Base-by-base conservation (phyloP, 1,140 invertebrate genomes). In the Drosophila ohnishii region DNA sequence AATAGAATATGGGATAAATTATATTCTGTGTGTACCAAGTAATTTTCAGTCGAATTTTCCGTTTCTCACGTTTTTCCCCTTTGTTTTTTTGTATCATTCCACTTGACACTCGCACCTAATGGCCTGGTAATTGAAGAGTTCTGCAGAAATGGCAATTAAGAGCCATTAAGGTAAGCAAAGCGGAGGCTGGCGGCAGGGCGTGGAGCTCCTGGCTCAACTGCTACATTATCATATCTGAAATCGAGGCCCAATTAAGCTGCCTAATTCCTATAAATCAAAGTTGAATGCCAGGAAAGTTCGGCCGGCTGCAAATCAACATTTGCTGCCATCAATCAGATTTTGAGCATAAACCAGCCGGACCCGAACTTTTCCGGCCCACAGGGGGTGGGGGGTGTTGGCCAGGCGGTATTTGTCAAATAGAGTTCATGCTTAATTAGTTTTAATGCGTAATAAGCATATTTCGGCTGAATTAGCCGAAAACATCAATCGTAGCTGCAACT, bases 401-500 rank as follows among this genome's bases (percentile, higher is more conserved):
- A 19, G 16, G 16, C 32, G 50, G 34, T 14, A 55, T 30, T 40
- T 42, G 44, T 59, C 66, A 72, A 72, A 72, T 72, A 72, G 57
- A 81, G 62, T 72, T 79, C 81, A 84, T 85, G 80, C 77, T 85
- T 84, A 84, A 84, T 84, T 84, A 84, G 80, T 80, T 84, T 84
- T 84, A 84, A 84, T 84, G 80, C 77, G 81, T 77, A 84, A 84
- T 84, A 84, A 80, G 80, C 80, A 84, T 84, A 85, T 84, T 84
- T 80, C 72, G 75, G 76, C 72, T 73, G 67, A 84, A 84, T 84
- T 84, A 84, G 80, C 60, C 72, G 71, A 75, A 80, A 76, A 84
- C 58, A 64, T 51, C 57, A 45, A 60, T 48, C 56, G 50, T 60
- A 57, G 56, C 72, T 56, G 45, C 57, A 74, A 56, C 3, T 37